Percentiles rank a stretch among this genome's conserved stretches.
These are phyloP conservation scores for Chaetorhynchus papuensis DNA, from an alignment of 2,113 vertebrate genomes.

Conservation along the genomic window DNA sequence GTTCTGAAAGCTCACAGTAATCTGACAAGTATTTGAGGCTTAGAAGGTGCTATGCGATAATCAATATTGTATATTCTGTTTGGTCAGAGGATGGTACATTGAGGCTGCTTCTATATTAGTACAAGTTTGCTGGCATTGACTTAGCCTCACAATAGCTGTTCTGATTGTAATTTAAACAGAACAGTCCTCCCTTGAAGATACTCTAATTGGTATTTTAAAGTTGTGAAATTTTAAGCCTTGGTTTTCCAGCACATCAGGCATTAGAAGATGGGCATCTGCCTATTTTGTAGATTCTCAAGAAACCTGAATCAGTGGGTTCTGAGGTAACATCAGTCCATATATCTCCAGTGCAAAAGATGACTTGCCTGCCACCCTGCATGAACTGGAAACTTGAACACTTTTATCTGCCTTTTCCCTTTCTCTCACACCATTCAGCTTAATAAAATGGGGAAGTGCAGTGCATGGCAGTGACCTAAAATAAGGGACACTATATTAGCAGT, in stretches of 20 bases:
- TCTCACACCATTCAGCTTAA: not conserved
- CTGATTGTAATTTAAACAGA: not conserved
- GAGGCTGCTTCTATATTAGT: not conserved
- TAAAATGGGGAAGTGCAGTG: not conserved
- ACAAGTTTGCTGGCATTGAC: not conserved
- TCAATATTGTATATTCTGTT: not conserved
- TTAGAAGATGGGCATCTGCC: not conserved
- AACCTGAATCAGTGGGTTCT: not conserved
- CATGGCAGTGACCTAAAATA: slow-evolving; percentile 42
- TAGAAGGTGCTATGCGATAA: not conserved
- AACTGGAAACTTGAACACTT: not conserved
- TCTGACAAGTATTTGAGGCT: not conserved
- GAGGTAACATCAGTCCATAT: not conserved
- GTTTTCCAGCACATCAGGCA: not conserved
- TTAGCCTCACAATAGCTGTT: not conserved
- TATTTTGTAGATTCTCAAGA: not conserved
- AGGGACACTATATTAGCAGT: not conserved
- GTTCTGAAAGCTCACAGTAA: not conserved
- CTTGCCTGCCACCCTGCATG: not conserved
- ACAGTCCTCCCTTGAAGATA: not conserved
- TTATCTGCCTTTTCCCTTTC: not conserved
- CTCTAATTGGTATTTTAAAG: not conserved
- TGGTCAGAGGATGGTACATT: not conserved
- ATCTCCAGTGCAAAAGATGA: not conserved
- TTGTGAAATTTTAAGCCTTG: not conserved